Conservation (phyloP, 2,888 invertebrate genomes). For the Melieria omissa region DNA sequence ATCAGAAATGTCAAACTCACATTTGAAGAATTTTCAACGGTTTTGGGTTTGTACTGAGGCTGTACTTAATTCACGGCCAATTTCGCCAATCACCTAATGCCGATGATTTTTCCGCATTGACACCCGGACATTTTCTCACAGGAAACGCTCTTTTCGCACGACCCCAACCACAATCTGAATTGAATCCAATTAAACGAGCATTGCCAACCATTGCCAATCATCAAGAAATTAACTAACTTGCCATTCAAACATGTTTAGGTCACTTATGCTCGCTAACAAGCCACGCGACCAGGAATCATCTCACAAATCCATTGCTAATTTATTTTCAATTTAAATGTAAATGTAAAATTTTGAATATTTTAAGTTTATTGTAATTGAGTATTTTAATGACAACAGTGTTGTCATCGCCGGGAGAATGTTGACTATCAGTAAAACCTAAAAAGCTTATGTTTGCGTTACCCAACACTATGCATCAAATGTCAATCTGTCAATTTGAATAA, state of each 20-base stretch:
- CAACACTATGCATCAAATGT: no score
- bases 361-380: neutral
- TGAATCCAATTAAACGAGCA: slow-evolving; percentile 5
- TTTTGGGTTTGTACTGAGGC: slow-evolving; percentile 1
- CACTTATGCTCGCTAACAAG: no score
- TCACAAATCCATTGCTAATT: no score
- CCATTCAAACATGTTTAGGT: no score
- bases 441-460: no score
- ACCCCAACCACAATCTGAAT: slow-evolving; percentile 12
- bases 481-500: no score
- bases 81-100: slow-evolving; percentile 11
- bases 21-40: slow-evolving; percentile 8
- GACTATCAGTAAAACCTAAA: neutral
- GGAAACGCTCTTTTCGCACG: slow-evolving; percentile 7
- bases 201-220: neutral
- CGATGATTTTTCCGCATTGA: slow-evolving; percentile 8
- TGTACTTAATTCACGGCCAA: slow-evolving; percentile 3
- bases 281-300: no score
- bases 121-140: slow-evolving; percentile 12
- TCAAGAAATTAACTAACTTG: no score
- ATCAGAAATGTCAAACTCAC: neutral
- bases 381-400: slow-evolving; percentile 14
- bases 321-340: no score
- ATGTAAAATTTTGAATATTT: neutral
- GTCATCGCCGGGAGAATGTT: slow-evolving; percentile 20